Base-by-base conservation (phyloP, 37 sponge, comb jelly and placozoan genomes). In the Haliclona indistincta region DNA sequence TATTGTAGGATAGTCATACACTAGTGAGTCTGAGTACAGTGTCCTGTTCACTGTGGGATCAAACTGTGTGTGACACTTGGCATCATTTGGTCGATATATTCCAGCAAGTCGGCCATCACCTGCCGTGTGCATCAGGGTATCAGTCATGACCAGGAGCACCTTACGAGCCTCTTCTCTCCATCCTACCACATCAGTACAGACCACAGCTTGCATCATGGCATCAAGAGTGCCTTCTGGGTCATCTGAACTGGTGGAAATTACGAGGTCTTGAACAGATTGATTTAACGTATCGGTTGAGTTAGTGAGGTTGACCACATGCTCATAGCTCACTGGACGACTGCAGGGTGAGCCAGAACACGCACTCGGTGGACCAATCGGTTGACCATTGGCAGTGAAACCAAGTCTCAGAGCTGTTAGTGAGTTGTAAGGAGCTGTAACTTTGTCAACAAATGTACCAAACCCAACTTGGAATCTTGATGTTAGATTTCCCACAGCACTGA, bases 211-310 rank as follows among this genome's bases (percentile, higher is more conserved):
- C 68, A 90, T 61, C 55, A 97, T 83, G 0, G 93, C 97, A 77
- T 97, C 97, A 65, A 93, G 80, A 11, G 84, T 82, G 32, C 88
- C 89, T 70, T 97, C 97, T 28, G 97, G 97, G 6, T 37, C 35
- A 70, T 97, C 97, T 20, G 90, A 69, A 35, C 87, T 90, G 8
- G 74, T 80, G 36, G 97, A 97, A 58, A 86, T 86, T 11, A 41
- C 26, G 47, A 84, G 80, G 0, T 70, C 43, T 49, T 85, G 67
- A 11, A 93, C 78, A n/a, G 29, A 30, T 20, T 0, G 10, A 56
- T 49, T 38, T 32, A 86, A 86, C 2, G 41, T 29, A 4, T 10
- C 35, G 6, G 28, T 15, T 38, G 79, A 28, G 15, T 30, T 1
- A 15, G 87, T 86, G 55, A 86, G 75, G 5, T 20, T 43, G 45